These are phyloP conservation scores for Drosophila parabipectinata DNA, from an alignment of 1,140 invertebrate genomes.

Conservation along the genomic window DNA sequence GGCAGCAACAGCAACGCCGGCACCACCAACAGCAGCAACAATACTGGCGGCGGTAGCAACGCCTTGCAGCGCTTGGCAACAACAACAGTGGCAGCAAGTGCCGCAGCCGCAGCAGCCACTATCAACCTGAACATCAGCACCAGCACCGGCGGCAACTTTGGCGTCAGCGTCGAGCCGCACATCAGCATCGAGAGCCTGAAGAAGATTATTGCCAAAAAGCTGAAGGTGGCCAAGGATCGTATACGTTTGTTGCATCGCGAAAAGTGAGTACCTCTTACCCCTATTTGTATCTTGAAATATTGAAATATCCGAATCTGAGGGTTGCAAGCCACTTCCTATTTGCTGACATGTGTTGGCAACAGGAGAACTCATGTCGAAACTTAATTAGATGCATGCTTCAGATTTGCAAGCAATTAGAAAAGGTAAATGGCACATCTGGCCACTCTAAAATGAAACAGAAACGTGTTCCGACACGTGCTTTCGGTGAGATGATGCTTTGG, in stretches of 20 bases:
- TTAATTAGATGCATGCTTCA: not conserved
- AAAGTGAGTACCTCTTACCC: conserved; percentile 87
- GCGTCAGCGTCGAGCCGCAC: conserved; percentile 90
- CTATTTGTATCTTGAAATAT: not conserved
- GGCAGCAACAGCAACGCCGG: conserved; percentile 41
- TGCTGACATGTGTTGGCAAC: not conserved
- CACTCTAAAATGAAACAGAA: too few relatives aligned
- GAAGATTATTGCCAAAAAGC: conserved; percentile 94
- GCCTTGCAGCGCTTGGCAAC: conserved; percentile 46
- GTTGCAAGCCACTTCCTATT: not conserved
- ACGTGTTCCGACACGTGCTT: too few relatives aligned
- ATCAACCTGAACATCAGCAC: conserved; percentile 93
- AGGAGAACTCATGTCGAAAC: not conserved
- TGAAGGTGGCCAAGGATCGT: conserved; percentile 95
- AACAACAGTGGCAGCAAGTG: conserved; percentile 13
- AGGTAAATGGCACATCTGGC: too few relatives aligned
- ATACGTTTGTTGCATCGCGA: conserved; percentile 96
- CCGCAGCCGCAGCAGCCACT: conserved; percentile 18
- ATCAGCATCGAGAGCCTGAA: conserved; percentile 94
- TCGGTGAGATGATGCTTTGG: too few relatives aligned
- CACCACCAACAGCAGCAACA: conserved; percentile 25
- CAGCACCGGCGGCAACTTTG: conserved; percentile 95
- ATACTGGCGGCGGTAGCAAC: conserved; percentile 23
- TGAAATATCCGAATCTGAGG: not conserved
- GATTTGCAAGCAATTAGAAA: too few relatives aligned